A percentile compares a stretch with the other conserved stretches of the same genome.
These are phyloP conservation scores for Vannuccia rotundouncinata DNA, from an alignment of 2,888 invertebrate species.

Conservation along the genomic window DNA sequence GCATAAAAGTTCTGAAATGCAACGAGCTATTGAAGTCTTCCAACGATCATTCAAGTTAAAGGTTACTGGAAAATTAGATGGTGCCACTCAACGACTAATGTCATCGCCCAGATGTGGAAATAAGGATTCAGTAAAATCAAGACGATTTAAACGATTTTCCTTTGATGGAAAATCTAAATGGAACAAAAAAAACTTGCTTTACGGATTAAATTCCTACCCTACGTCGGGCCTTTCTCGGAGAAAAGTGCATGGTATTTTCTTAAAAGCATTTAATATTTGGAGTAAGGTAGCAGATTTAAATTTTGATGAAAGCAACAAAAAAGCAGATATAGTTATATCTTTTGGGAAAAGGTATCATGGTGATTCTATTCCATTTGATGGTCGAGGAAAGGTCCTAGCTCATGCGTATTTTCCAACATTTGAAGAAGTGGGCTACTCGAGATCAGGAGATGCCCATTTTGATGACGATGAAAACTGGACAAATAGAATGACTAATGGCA, in stretches of 20 bases:
- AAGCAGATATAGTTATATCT: slow-evolving; percentile 32
- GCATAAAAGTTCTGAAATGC: background rate
- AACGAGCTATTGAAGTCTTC: background rate
- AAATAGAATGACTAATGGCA: slow-evolving; percentile 57
- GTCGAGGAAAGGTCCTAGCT: slow-evolving; percentile 68
- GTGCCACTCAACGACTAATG: slow-evolving; percentile 68
- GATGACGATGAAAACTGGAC: slow-evolving; percentile 83
- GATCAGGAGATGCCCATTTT: slow-evolving; percentile 78
- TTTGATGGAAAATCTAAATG: background rate
- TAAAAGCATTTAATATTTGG: slow-evolving; percentile 26
- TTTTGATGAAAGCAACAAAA: slow-evolving; percentile 29
- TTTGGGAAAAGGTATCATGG: slow-evolving; percentile 33
- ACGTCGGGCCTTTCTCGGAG: background rate
- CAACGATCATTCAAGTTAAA: slow-evolving; percentile 58
- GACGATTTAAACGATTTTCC: slow-evolving; percentile 21
- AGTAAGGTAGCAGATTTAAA: slow-evolving; percentile 7
- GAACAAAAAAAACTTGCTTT: background rate
- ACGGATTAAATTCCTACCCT: slow-evolving; percentile 25
- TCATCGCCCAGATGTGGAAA: slow-evolving; percentile 74
- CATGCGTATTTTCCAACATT: slow-evolving; percentile 84
- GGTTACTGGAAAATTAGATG: slow-evolving; percentile 76
- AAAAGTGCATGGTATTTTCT: background rate
- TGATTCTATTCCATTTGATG: slow-evolving; percentile 62
- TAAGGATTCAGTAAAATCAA: slow-evolving; percentile 63
- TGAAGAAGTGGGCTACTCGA: background rate